These are phyloP conservation scores for Heliconius hewitsoni DNA, from an alignment of 1,140 invertebrate genomes.

Conservation along the genomic window DNA sequence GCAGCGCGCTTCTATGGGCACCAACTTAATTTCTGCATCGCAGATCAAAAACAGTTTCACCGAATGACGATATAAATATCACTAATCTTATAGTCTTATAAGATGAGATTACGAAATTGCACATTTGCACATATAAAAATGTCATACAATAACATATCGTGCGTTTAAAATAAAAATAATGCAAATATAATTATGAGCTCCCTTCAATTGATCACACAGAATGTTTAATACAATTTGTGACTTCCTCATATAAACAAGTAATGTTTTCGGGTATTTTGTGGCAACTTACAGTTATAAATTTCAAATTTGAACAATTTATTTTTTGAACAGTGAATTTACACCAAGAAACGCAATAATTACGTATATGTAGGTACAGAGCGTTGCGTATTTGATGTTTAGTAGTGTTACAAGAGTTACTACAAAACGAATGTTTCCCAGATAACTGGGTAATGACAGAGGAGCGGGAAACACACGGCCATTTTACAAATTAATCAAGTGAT, in stretches of 20 bases:
- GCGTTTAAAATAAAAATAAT: neutral
- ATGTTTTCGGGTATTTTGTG: too few relatives aligned
- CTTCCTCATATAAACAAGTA: neutral
- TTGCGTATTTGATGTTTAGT: neutral
- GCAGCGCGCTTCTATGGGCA: slow-evolving; percentile 17
- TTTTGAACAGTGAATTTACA: neutral
- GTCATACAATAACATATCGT: neutral
- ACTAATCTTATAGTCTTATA: neutral
- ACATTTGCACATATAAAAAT: neutral
- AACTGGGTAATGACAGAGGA: slow-evolving; percentile 25
- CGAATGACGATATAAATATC: neutral
- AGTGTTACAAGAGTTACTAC: neutral
- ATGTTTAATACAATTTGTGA: slow-evolving; percentile 40
- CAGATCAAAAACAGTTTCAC: slow-evolving; percentile 4
- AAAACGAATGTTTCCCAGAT: neutral
- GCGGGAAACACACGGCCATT: slow-evolving; percentile 26
- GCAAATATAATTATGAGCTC: slow-evolving; percentile 17
- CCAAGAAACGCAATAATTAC: too few relatives aligned
- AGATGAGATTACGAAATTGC: neutral
- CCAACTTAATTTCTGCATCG: slow-evolving; percentile 22
- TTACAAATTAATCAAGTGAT: slow-evolving; percentile 31
- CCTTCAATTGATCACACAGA: slow-evolving; percentile 38
- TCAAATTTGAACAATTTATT: neutral
- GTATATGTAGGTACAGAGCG: neutral
- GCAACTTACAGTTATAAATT: neutral